These are phyloP conservation scores for Lasioglossum leucozonium DNA, from an alignment of 2,888 invertebrate species.

Conservation along the genomic window DNA sequence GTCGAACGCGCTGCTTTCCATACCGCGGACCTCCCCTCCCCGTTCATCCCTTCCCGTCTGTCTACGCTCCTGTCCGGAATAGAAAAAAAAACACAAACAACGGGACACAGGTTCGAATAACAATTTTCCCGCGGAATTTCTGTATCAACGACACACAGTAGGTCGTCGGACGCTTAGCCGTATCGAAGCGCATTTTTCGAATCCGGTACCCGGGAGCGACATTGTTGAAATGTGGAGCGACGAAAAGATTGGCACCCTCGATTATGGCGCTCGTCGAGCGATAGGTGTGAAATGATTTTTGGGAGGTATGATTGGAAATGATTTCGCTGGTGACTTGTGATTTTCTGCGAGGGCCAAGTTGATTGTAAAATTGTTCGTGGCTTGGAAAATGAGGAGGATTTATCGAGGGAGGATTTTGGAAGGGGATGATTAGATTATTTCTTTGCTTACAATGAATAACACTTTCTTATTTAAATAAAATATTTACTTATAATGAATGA, in stretches of 20 bases:
- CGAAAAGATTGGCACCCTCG: background rate
- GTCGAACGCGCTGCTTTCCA: background rate
- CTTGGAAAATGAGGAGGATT: background rate
- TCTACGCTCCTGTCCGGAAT: background rate
- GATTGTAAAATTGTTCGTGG: background rate
- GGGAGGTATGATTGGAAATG: background rate
- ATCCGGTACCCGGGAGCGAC: no score
- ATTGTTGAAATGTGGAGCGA: background rate
- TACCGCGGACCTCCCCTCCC: background rate
- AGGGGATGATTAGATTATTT: no score
- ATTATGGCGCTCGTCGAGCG: background rate
- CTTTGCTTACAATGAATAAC: no score
- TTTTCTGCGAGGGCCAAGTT: background rate
- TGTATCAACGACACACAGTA: background rate
- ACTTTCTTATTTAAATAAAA: no score
- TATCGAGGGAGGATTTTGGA: no score
- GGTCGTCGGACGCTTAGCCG: background rate
- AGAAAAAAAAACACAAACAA: constrained; percentile 12
- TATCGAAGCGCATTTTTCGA: background rate
- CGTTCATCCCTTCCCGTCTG: background rate
- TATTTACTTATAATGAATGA: no score
- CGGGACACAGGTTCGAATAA: constrained; percentile 12
- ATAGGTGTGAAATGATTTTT: background rate
- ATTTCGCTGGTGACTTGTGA: background rate
- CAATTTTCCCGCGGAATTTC: constrained; percentile 7